Evolutionary conservation across 2,888 invertebrate species (phyloP).

Genomic region (Thelaira solivaga): DNA sequence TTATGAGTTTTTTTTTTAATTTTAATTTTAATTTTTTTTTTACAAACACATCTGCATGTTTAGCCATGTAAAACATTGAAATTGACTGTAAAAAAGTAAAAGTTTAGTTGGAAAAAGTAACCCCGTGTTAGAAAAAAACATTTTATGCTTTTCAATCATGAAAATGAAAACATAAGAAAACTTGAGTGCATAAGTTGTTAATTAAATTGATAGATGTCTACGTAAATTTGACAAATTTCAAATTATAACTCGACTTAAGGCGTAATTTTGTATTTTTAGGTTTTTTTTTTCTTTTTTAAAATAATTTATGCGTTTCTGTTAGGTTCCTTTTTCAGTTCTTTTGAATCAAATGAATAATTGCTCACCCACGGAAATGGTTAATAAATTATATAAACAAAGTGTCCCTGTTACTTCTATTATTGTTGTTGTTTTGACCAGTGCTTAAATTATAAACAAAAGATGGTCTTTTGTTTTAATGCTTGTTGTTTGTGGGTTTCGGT

Average conservation of each 20-base stretch:
- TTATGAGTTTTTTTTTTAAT: neutral
- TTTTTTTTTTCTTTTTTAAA: neutral
- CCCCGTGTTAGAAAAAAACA: neutral
- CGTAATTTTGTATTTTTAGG: neutral
- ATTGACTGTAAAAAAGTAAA: slow-evolving; percentile 7
- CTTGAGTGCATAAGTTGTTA: slow-evolving; percentile 23
- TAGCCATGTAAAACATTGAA: slow-evolving; percentile 33
- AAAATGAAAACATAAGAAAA: neutral
- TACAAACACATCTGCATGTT: slow-evolving; percentile 56
- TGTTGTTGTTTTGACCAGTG: slow-evolving; percentile 58
- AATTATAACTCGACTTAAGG: slow-evolving; percentile 3
- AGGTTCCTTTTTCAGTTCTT: neutral
- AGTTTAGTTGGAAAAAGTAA: neutral
- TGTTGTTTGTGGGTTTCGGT: too few species aligned
- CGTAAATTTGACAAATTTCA: slow-evolving; percentile 59
- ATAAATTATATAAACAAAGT: slow-evolving; percentile 67
- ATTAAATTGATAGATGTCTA: slow-evolving; percentile 51
- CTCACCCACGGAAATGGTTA: slow-evolving; percentile 67
- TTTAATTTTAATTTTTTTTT: neutral
- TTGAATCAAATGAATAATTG: slow-evolving; percentile 67
- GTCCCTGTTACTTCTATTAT: too few species aligned
- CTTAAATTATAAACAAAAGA: slow-evolving; percentile 36
- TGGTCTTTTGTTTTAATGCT: slow-evolving; percentile 7
- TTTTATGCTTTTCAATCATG: slow-evolving; percentile 58
- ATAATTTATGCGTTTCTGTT: slow-evolving; percentile 37